These are phyloP conservation scores for Aphelinus certus DNA, from an alignment of 1,140 invertebrate species.

Conservation along the genomic window DNA sequence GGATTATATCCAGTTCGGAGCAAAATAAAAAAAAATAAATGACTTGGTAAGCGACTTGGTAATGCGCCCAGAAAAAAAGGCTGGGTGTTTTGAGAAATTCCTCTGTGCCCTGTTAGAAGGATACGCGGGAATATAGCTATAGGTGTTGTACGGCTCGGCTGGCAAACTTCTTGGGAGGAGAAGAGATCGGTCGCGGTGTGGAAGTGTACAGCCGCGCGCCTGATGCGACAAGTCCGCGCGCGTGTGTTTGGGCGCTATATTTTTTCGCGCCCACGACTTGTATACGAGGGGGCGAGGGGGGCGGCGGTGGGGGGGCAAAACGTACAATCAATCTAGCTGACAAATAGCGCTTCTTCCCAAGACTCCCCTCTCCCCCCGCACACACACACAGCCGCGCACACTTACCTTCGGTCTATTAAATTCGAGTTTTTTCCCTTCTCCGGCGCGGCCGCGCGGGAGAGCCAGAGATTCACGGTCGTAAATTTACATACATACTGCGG, in stretches of 20 bases:
- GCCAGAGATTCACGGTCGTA: not conserved
- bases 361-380: not conserved
- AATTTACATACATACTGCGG: not conserved
- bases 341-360: constrained; percentile 6
- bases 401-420: constrained; percentile 18
- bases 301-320: not conserved
- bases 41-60: no score
- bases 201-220: no score
- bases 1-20: no score
- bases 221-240: not conserved
- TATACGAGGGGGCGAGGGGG: not conserved
- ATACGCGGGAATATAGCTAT: no score
- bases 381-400: no score
- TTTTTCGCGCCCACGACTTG: constrained; percentile 21
- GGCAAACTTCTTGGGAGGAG: constrained; percentile 22
- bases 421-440: constrained; percentile 29
- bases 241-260: not conserved
- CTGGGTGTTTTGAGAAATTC: no score
- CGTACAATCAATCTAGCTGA: constrained; percentile 27
- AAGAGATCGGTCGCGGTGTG: not conserved
- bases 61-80: no score
- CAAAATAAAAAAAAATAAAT: no score
- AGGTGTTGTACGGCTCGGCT: not conserved
- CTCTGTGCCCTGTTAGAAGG: no score
- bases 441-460: not conserved